phyloP scores from a whole-genome alignment of 1,140 invertebrate species.

The Lutraria rhynchaena region DNA sequence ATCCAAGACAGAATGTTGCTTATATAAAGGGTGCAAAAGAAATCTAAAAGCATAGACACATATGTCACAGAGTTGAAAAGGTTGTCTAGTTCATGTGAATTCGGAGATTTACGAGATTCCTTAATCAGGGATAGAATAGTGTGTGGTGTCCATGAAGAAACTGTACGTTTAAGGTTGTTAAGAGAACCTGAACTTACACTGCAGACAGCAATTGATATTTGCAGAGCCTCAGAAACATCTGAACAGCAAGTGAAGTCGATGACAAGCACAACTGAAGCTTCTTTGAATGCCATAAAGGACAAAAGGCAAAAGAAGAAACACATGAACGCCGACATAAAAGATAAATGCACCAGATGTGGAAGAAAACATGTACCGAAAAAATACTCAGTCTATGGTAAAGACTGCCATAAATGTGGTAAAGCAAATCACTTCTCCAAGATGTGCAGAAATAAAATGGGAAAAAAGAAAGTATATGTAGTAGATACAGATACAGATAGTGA shows the following conservation, averaged over 20 bases:
- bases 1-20: no score
- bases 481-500: neutral
- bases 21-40: no score
- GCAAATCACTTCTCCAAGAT: conserved; percentile 14
- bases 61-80: no score
- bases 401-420: conserved; percentile 42
- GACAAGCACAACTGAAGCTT: neutral
- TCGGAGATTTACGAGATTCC: no score
- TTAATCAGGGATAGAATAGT: conserved; percentile 40
- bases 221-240: conserved; percentile 18
- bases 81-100: no score
- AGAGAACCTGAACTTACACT: conserved; percentile 18
- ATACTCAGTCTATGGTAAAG: neutral
- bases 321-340: neutral
- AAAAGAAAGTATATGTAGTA: neutral
- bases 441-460: neutral
- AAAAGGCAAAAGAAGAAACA: neutral
- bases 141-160: conserved; percentile 12
- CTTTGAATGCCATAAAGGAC: neutral
- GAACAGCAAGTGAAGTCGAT: conserved; percentile 15
- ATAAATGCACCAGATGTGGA: neutral
- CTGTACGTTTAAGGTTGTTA: conserved; percentile 14
- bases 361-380: neutral
- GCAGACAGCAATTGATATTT: conserved; percentile 19
- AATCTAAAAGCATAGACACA: no score